Base-by-base conservation (phyloP, 2,113 vertebrate genomes). In the Platysternon megacephalum region DNA sequence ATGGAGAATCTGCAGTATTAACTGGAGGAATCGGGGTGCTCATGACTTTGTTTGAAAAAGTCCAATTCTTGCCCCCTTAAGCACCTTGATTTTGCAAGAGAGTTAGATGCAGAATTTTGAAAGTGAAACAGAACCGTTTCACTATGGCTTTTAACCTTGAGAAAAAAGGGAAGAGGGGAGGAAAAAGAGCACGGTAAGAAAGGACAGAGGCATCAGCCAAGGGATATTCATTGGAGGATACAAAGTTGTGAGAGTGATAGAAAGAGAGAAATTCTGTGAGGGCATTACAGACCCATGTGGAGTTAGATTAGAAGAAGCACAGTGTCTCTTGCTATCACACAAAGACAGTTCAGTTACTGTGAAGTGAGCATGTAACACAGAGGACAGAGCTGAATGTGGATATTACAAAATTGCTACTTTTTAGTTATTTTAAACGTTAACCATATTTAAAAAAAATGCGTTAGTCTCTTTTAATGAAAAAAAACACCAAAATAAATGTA, bases 261-360 rank as follows among this genome's bases (percentile, higher is more conserved):
- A 97, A 91, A 35, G 96, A 96, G 82, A 97, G 82, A 97, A 97
- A 88, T 84, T 97, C 96, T 93, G 95, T 95, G 46, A 97, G 95
- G 89, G 96, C 72, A 65, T 87, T 97, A 74, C 96, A 97, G 87
- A 94, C 83, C 96, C 96, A 97, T 94, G 68, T 87, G 94, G 96
- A 97, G 88, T 97, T 96, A 0, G 96, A 12, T 58, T 35, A 61
- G 58, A 32, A 55, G 22, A 26, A 26, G 53, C 29, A 32, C 29
- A 58, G 13, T 61, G 29, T 61, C 29, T 61, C 29, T 32, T 16
- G 11, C 29, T 61, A 13, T 32, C 12, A 61, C 29, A 32, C 29
- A 61, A 61, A 61, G 29, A 32, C 13, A 61, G 29, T 61, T 32
- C 58, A 61, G 58, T 29, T 32, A 61, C 10, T 32, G 10, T 61